phyloP scores from a whole-genome alignment of 2,797 vertebrate genomes.

The Brachymystax lenok region DNA sequence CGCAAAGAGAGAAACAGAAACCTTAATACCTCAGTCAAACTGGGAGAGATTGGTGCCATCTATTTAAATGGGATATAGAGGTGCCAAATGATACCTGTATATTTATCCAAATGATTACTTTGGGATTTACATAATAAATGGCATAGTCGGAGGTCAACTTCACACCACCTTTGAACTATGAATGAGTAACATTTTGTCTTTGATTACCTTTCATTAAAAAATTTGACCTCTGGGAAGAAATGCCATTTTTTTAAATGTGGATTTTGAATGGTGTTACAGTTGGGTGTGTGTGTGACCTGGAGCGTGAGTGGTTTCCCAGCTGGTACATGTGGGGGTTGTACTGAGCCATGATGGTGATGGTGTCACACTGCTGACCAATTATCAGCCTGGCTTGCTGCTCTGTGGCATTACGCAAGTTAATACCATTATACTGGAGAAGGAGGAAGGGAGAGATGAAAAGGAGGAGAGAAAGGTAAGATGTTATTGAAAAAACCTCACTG shows the following conservation, averaged over 20 bases:
- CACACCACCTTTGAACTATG: not conserved
- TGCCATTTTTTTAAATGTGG: no score
- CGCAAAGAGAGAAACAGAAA: not conserved
- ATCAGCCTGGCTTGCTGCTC: conserved; percentile 97
- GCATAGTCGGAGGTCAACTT: not conserved
- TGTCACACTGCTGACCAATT: conserved; percentile 96
- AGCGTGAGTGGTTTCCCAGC: conserved; percentile 93
- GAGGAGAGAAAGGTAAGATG: not conserved
- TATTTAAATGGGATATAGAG: not conserved
- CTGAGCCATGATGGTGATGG: conserved; percentile 97
- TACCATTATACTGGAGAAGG: conserved; percentile 88
- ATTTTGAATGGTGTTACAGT: no score
- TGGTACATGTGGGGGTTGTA: conserved; percentile 99
- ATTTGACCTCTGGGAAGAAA: no score
- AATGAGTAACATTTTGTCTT: not conserved
- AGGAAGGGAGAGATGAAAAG: not conserved
- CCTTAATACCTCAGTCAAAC: no score
- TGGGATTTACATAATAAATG: not conserved
- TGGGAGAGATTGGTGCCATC: no score
- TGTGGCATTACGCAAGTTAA: conserved; percentile 94
- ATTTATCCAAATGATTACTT: not conserved
- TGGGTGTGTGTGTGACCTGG: conserved; percentile 77
- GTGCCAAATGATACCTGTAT: not conserved
- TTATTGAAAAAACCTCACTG: no score
- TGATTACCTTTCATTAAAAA: not conserved